Evolutionary conservation across 2,113 vertebrate species (phyloP).

Genomic region (Ramphastos sulfuratus): DNA sequence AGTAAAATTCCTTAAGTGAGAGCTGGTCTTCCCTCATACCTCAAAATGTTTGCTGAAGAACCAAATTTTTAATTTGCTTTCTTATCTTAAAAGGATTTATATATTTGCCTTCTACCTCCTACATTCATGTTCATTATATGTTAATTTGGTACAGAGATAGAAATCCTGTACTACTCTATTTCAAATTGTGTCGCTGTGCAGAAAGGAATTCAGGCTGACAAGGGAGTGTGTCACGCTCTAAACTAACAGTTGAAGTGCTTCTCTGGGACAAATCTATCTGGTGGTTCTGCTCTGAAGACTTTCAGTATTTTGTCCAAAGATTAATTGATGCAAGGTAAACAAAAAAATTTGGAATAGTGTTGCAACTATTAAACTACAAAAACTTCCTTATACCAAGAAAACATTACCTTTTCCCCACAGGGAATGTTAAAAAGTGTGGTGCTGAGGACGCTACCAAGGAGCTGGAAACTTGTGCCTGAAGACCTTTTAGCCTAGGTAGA

Average conservation of each 20-base stretch:
- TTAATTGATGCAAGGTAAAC: background rate
- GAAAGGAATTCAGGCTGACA: background rate
- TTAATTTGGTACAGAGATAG: background rate
- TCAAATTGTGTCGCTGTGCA: background rate
- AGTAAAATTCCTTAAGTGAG: background rate
- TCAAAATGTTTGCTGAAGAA: background rate
- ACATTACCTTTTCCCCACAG: background rate
- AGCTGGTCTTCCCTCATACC: background rate
- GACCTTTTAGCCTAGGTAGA: background rate
- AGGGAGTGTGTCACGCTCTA: background rate
- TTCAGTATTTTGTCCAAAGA: background rate
- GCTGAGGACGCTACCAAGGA: background rate
- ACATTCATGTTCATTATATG: background rate
- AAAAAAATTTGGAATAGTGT: background rate
- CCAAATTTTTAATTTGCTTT: background rate
- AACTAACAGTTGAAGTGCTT: background rate
- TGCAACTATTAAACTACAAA: background rate
- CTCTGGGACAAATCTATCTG: background rate
- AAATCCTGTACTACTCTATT: background rate
- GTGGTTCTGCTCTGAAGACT: background rate
- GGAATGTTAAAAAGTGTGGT: background rate
- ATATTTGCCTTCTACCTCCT: background rate
- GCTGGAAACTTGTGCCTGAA: background rate
- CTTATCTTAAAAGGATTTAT: background rate
- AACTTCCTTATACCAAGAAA: background rate